Evolutionary conservation across 2,113 vertebrate species (phyloP).

Genomic region (Psilopogon haemacephalus): DNA sequence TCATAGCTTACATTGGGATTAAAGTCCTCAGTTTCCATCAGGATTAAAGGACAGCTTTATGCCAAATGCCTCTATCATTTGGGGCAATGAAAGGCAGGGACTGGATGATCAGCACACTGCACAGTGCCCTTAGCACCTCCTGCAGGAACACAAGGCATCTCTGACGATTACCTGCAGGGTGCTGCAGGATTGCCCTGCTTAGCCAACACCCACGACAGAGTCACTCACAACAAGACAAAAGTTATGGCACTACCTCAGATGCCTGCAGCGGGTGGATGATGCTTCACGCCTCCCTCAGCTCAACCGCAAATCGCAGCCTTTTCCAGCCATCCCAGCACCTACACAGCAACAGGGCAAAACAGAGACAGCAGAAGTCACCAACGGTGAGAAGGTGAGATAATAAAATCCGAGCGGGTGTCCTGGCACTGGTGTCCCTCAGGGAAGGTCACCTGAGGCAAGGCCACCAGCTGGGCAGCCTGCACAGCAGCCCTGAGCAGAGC

Average conservation of each 20-base stretch:
- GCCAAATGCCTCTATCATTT: neutral
- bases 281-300: slow-evolving; percentile 30
- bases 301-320: neutral
- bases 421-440: neutral
- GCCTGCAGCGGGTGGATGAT: neutral
- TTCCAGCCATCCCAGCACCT: slow-evolving; percentile 59
- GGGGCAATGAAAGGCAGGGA: neutral
- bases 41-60: neutral
- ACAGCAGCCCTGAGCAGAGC: accelerated
- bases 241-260: slow-evolving; percentile 14
- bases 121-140: neutral
- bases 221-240: neutral
- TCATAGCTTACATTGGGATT: no score
- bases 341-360: neutral
- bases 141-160: neutral
- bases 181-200: neutral
- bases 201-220: neutral
- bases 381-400: accelerated
- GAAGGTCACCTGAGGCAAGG: neutral
- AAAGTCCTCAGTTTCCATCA: neutral
- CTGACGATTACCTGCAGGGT: neutral
- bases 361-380: neutral
- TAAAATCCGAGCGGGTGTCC: neutral
- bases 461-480: neutral
- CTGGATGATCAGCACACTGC: neutral